A percentile compares a stretch with the other conserved stretches of the same genome.
phyloP scores from a whole-genome alignment of 2,888 invertebrate genomes.

The Drepana falcataria region DNA sequence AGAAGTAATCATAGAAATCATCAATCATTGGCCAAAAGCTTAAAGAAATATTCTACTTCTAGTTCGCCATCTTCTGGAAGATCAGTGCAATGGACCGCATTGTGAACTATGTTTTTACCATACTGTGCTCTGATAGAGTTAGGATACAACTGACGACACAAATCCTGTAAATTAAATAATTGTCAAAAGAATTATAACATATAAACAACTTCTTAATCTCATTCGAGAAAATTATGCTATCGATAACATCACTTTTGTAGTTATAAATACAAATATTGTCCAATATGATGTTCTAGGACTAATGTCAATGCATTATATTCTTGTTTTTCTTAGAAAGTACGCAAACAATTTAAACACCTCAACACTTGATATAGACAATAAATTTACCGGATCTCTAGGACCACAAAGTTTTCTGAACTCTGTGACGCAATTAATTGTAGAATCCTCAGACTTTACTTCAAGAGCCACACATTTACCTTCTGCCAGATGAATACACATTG shows the following conservation, averaged over 20 bases:
- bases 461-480: slow-evolving; percentile 92
- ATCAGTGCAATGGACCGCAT: slow-evolving; percentile 96
- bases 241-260: too few relatives aligned
- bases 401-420: slow-evolving; percentile 91
- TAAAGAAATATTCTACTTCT: slow-evolving; percentile 89
- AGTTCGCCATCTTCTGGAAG: slow-evolving; percentile 89
- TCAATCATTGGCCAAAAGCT: slow-evolving; percentile 72
- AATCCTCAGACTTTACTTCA: slow-evolving; percentile 83
- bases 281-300: too few relatives aligned
- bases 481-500: slow-evolving; percentile 89
- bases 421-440: slow-evolving; percentile 74
- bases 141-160: slow-evolving; percentile 84
- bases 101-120: slow-evolving; percentile 87
- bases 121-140: slow-evolving; percentile 89
- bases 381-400: slow-evolving; percentile 84
- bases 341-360: too few relatives aligned
- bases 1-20: slow-evolving; percentile 26
- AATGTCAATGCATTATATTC: too few relatives aligned
- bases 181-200: background rate
- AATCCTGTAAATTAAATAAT: slow-evolving; percentile 37
- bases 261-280: too few relatives aligned
- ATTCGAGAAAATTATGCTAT: too few relatives aligned
- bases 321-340: too few relatives aligned
- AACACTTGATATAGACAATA: too few relatives aligned
- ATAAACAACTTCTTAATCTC: too few relatives aligned